These are phyloP conservation scores for Leptopilina syphax DNA, from an alignment of 2,888 invertebrate genomes.

Conservation along the genomic window DNA sequence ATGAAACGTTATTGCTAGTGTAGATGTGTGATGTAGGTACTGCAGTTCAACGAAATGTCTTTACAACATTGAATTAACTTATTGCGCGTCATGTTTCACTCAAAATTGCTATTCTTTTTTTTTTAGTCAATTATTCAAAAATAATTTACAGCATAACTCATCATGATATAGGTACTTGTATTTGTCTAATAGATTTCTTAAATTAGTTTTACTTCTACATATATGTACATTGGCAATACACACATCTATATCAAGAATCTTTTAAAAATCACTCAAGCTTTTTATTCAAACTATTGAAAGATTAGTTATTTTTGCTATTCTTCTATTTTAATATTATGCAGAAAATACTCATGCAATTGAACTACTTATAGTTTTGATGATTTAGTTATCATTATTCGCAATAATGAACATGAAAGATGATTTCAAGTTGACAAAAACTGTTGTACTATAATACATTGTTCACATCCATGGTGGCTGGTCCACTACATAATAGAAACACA, in stretches of 20 bases:
- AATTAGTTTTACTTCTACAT: no score
- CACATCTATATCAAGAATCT: no score
- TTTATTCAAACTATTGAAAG: background rate
- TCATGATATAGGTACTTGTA: no score
- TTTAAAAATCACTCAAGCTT: no score
- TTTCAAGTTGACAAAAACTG: background rate
- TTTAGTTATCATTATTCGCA: background rate
- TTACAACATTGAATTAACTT: constrained; percentile 19
- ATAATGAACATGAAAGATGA: background rate
- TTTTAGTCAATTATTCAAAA: background rate
- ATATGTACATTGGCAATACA: no score
- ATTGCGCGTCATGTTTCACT: background rate
- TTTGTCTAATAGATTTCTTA: no score
- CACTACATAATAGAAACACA: constrained; percentile 44
- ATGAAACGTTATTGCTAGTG: constrained; percentile 7
- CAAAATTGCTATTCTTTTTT: background rate
- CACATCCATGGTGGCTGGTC: constrained; percentile 54
- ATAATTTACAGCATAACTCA: background rate
- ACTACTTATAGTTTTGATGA: constrained; percentile 42
- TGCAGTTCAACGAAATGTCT: constrained; percentile 6
- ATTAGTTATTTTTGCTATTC: background rate
- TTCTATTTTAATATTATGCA: background rate
- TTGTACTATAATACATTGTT: background rate
- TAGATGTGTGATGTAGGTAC: constrained; percentile 4
- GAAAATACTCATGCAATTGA: constrained; percentile 45